Base-by-base conservation (phyloP, 2,113 vertebrate species). In the Pluvianellus socialis region DNA sequence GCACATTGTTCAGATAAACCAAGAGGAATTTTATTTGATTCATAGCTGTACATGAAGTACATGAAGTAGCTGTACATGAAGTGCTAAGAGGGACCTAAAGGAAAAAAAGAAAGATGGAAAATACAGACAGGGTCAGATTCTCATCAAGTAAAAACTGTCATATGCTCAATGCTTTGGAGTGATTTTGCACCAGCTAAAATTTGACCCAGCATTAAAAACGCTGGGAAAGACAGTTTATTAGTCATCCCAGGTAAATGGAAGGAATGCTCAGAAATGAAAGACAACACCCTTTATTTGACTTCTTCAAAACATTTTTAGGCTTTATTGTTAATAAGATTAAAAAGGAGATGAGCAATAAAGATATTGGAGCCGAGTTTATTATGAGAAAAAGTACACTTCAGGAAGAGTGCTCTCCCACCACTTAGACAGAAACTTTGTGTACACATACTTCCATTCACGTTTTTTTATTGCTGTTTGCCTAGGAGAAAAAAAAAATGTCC, bases 381-480 rank as follows among this genome's bases (percentile, higher is more conserved):
- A 97, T 97, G 97, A 98, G 97, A 97, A 97, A 97, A 98, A 97
- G 97, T 97, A 97, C 95, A 97, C 97, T 98, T 94, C 90, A 96
- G 96, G 94, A 97, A 96, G 83, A 85, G 49, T 94, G 53, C 96
- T 97, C 97, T 97, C 98, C 97, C 91, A 97, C 97, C 96, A 98
- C 98, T 98, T 97, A 98, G 94, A 90, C 92, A 53, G 53, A 90
- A 76, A 79, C 95, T 98, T 97, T 98, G 97, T 98, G 97, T 98
- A 98, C 97, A 98, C 96, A 98, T 97, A 97, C 95, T 97, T 98
- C 97, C 97, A 98, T 98, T 98, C 98, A 97, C 76, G 53, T 96
- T 97, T 96, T 98, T 98, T 99, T 98, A 98, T 98, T 96, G 98
- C 97, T 99, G 98, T 98, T 99, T 99, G 98, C 96, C 97, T 97